phyloP scores from a whole-genome alignment of 2,888 invertebrate species.

The Ectemnius continuus region DNA sequence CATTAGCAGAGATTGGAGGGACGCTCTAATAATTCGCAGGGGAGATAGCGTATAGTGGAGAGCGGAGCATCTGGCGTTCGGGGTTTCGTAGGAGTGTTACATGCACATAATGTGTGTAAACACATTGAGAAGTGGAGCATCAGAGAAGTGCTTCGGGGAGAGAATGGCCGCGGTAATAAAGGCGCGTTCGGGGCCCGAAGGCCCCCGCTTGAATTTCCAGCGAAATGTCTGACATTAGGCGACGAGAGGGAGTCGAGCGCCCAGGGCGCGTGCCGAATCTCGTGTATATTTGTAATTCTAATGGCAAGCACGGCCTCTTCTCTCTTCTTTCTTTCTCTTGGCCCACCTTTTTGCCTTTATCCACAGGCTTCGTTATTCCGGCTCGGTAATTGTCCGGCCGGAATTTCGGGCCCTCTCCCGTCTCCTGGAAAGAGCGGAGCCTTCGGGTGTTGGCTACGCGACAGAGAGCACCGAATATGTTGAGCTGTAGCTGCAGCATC shows the following conservation, averaged over 20 bases:
- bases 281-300: constrained; percentile 73
- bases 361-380: constrained; percentile 20
- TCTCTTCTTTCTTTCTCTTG: not conserved
- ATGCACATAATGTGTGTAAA: constrained; percentile 2
- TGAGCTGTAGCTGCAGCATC: no score
- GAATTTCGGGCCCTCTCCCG: constrained; percentile 54
- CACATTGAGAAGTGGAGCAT: no score
- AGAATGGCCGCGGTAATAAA: constrained; percentile 15
- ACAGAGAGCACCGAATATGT: not conserved
- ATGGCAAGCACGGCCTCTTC: constrained; percentile 55
- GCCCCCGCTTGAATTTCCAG: constrained; percentile 62
- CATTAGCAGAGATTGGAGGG: not conserved
- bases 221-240: constrained; percentile 71
- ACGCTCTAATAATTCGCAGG: constrained; percentile 20
- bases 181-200: constrained; percentile 43
- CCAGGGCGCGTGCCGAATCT: constrained; percentile 71
- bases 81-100: constrained; percentile 22
- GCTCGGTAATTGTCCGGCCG: constrained; percentile 51
- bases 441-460: constrained; percentile 24
- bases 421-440: constrained; percentile 43
- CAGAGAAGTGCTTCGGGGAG: not conserved
- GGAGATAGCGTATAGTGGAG: constrained; percentile 1
- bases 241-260: constrained; percentile 67
- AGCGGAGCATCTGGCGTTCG: constrained; percentile 49
- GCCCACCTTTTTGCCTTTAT: not conserved